phyloP scores from a whole-genome alignment of 2,797 vertebrate genomes.

The Anguilla pacifica region DNA sequence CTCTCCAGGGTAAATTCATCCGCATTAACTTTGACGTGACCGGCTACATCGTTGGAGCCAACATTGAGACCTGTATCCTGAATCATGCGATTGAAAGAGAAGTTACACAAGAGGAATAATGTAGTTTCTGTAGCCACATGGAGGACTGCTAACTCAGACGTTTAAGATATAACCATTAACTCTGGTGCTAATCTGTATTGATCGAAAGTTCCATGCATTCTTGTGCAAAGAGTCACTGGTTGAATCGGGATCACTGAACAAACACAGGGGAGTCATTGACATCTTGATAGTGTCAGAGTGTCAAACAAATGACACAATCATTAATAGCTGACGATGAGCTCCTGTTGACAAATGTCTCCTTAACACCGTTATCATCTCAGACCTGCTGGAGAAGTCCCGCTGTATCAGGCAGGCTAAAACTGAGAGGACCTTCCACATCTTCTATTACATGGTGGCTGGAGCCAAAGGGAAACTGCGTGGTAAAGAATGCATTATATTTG shows the following conservation, averaged over 20 bases:
- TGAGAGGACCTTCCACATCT: constrained; percentile 94
- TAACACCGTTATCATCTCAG: constrained; percentile 68
- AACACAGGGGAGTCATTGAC: constrained; percentile 1
- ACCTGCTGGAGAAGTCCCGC: constrained; percentile 95
- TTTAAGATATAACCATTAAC: constrained; percentile 25
- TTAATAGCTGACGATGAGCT: not conserved
- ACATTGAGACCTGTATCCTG: constrained; percentile 98
- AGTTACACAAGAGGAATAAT: not conserved
- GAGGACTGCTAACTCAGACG: not conserved
- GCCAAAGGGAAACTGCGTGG: constrained; percentile 79
- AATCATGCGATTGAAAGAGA: constrained; percentile 12
- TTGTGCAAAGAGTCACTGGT: constrained; percentile 15
- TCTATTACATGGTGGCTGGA: constrained; percentile 94
- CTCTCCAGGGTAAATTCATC: constrained; percentile 93
- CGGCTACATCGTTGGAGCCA: constrained; percentile 95
- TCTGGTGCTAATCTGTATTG: not conserved
- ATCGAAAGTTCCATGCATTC: constrained; percentile 16
- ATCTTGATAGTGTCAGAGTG: not conserved
- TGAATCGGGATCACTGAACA: not conserved
- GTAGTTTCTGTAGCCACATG: constrained; percentile 1
- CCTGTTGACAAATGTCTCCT: constrained; percentile 40
- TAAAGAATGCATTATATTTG: constrained; percentile 40
- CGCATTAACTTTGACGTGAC: constrained; percentile 98
- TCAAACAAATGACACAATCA: constrained; percentile 11
- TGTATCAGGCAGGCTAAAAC: constrained; percentile 92